Conservation (phyloP, 2,797 vertebrate genomes). For the Schizopygopsis malacanthus region DNA sequence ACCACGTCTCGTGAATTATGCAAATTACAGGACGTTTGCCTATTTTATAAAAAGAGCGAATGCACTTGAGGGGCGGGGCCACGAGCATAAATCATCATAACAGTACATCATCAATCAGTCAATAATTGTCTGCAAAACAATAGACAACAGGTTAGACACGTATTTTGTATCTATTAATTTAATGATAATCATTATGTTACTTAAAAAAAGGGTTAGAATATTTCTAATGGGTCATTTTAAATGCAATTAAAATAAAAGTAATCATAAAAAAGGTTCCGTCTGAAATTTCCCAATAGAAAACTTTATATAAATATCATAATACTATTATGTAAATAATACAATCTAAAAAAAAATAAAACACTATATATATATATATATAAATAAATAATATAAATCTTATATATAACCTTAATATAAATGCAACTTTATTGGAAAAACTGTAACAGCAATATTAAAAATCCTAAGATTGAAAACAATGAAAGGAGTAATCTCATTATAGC, state of each 20-base stretch:
- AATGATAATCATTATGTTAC: not conserved
- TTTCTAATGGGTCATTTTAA: not conserved
- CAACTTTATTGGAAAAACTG: not conserved
- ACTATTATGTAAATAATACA: no score
- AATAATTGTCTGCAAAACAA: not conserved
- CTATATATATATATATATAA: no score
- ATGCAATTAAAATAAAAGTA: not conserved
- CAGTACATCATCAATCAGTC: not conserved
- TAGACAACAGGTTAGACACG: not conserved
- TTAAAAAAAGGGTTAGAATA: not conserved
- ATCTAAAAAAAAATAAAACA: no score
- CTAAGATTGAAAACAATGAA: not conserved
- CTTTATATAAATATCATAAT: no score
- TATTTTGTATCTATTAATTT: not conserved
- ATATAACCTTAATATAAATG: not conserved
- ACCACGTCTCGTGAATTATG: not conserved
- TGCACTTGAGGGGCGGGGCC: not conserved
- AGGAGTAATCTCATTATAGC: not conserved
- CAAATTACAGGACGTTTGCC: not conserved
- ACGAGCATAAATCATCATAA: not conserved
- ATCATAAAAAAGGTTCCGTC: not conserved
- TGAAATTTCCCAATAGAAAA: no score
- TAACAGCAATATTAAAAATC: not conserved
- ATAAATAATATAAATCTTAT: not conserved
- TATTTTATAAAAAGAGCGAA: not conserved